Evolutionary conservation across 2,888 invertebrate species (phyloP).

Genomic region (Ophioninae sp.): DNA sequence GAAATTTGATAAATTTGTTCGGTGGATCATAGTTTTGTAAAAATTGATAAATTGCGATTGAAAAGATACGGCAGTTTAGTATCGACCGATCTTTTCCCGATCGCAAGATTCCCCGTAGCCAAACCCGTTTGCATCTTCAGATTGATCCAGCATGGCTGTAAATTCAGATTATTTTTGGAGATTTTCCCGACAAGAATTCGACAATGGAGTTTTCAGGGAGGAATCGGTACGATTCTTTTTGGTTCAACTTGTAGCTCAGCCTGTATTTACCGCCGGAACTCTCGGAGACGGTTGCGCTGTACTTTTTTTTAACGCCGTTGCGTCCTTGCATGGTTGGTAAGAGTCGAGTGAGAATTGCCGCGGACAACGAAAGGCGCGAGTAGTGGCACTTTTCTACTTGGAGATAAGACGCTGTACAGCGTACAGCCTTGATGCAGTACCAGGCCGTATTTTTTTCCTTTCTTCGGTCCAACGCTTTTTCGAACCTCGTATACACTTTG

Average conservation of each 20-base stretch:
- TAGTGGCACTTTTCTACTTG: constrained; percentile 46
- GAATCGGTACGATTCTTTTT: no score
- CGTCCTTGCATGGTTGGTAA: constrained; percentile 1
- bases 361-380: constrained; percentile 23
- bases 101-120: no score
- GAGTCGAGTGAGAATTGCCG: background rate
- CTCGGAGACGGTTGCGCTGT: background rate
- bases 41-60: no score
- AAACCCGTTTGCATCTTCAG: background rate
- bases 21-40: no score
- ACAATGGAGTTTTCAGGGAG: no score
- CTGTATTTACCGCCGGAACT: no score
- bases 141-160: background rate
- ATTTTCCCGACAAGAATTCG: background rate
- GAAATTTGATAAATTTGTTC: no score
- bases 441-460: constrained; percentile 24
- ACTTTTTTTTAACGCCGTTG: constrained; percentile 12
- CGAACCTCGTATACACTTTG: constrained; percentile 53
- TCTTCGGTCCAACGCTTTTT: constrained; percentile 41
- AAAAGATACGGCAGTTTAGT: no score
- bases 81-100: no score
- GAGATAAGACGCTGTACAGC: constrained; percentile 23
- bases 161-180: background rate
- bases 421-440: constrained; percentile 27
- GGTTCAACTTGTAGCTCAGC: no score